Percentiles rank a stretch among this genome's conserved stretches.
These are phyloP conservation scores for Melitaea cinxia DNA, from an alignment of 1,140 invertebrate species.

Conservation along the genomic window DNA sequence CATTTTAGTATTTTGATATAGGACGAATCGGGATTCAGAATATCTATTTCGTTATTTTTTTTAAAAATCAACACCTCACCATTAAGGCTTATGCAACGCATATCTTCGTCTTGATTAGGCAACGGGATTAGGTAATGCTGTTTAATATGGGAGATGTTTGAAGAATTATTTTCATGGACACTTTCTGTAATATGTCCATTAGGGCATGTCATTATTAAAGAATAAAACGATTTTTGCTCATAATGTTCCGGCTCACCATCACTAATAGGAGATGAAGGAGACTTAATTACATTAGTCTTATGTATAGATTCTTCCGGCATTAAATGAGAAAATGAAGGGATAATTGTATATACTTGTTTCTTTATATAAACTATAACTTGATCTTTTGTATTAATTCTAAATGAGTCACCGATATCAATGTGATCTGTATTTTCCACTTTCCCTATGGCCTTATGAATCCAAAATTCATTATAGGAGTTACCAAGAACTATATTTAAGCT, in stretches of 20 bases:
- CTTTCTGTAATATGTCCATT: slow-evolving; percentile 80
- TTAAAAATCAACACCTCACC: slow-evolving; percentile 75
- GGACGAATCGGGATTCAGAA: slow-evolving; percentile 59
- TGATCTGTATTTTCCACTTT: slow-evolving; percentile 47
- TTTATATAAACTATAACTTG: slow-evolving; percentile 68
- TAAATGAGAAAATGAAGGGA: slow-evolving; percentile 24
- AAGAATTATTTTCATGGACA: slow-evolving; percentile 60
- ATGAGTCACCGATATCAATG: slow-evolving; percentile 49
- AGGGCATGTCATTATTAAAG: slow-evolving; percentile 77
- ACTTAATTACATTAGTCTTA: slow-evolving; percentile 36
- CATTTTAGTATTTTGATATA: slow-evolving; percentile 62
- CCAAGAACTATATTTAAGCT: slow-evolving; percentile 55
- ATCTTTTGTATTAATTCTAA: slow-evolving; percentile 59
- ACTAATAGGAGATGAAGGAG: slow-evolving; percentile 9
- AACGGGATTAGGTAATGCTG: slow-evolving; percentile 66
- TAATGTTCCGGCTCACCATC: slow-evolving; percentile 27
- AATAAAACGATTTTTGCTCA: slow-evolving; percentile 56
- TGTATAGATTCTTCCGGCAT: slow-evolving; percentile 30
- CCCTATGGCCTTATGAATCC: slow-evolving; percentile 59
- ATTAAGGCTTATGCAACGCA: slow-evolving; percentile 68
- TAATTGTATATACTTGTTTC: slow-evolving; percentile 55
- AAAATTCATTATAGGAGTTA: slow-evolving; percentile 58
- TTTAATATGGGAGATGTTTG: slow-evolving; percentile 76
- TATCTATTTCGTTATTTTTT: slow-evolving; percentile 55
- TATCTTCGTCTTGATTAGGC: slow-evolving; percentile 53